Evolutionary conservation across 2,888 invertebrate species (phyloP).

Genomic region (Chydorus sphaericus): DNA sequence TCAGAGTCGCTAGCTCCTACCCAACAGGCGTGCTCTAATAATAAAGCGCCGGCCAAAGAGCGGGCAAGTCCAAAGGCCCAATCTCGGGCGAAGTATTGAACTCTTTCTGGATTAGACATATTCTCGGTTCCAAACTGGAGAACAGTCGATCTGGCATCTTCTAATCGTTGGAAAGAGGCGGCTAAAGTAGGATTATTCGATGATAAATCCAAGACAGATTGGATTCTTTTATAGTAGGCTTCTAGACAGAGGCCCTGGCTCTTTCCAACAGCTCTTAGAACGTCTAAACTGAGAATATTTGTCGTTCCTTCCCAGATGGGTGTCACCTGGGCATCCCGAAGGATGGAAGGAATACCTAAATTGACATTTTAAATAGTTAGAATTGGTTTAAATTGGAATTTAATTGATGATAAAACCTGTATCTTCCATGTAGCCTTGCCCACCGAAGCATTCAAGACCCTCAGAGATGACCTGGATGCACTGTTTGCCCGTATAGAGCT

Average conservation of each 20-base stretch:
- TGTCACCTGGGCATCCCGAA: conserved; percentile 39
- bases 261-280: conserved; percentile 35
- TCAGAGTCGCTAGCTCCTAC: conserved; percentile 16
- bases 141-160: conserved; percentile 19
- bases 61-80: conserved; percentile 33
- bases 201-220: conserved; percentile 20
- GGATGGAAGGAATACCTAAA: conserved; percentile 30
- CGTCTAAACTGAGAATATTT: conserved; percentile 38
- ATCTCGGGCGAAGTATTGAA: conserved; percentile 33
- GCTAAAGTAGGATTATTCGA: background rate
- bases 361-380: too few species aligned
- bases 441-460: conserved; percentile 39
- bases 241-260: conserved; percentile 29
- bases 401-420: conserved; percentile 26
- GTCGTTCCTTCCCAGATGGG: conserved; percentile 45
- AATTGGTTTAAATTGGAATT: background rate
- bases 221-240: conserved; percentile 25
- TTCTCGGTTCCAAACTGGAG: conserved; percentile 19
- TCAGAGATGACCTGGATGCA: conserved; percentile 35
- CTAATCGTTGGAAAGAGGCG: background rate
- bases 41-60: conserved; percentile 23
- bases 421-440: conserved; percentile 42
- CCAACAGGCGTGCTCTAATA: conserved; percentile 22
- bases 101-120: conserved; percentile 21
- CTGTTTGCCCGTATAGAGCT: conserved; percentile 39